Percentiles rank a stretch among this genome's conserved stretches.
Conservation (phyloP, 92 coral and sea anemone genomes). For the Ricordea florida region DNA sequence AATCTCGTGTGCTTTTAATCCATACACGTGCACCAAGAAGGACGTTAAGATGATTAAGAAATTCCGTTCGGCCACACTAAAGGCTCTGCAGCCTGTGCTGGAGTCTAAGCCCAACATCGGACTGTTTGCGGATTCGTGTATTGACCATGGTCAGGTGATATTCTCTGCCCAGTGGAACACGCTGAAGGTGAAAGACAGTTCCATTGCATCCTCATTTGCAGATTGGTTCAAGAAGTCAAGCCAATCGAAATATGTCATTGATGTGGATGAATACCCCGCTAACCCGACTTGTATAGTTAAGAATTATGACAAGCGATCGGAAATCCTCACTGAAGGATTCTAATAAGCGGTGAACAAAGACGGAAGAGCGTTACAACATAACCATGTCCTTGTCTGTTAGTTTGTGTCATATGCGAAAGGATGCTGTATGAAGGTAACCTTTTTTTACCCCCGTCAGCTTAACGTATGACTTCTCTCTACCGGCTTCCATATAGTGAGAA, state of each 20-base stretch:
- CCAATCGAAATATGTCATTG: background rate
- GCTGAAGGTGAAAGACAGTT: constrained; percentile 53
- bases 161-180: constrained; percentile 63
- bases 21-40: constrained; percentile 46
- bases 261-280: constrained; percentile 17
- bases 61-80: constrained; percentile 61
- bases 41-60: constrained; percentile 60
- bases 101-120: constrained; percentile 15
- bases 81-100: constrained; percentile 58
- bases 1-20: constrained; percentile 58
- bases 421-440: too few species aligned
- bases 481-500: too few species aligned
- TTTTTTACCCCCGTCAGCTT: too few species aligned
- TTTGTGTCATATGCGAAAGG: too few species aligned
- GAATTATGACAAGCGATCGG: constrained; percentile 14
- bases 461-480: too few species aligned
- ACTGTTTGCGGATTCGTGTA: constrained; percentile 72
- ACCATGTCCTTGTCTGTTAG: too few species aligned
- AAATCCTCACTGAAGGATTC: constrained; percentile 29
- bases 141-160: constrained; percentile 85
- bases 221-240: constrained; percentile 48
- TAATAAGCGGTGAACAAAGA: too few species aligned
- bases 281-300: constrained; percentile 16
- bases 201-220: constrained; percentile 61
- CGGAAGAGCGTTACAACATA: too few species aligned